Base-by-base conservation (phyloP, 2,797 vertebrate genomes). In the Alauda arvensis region DNA sequence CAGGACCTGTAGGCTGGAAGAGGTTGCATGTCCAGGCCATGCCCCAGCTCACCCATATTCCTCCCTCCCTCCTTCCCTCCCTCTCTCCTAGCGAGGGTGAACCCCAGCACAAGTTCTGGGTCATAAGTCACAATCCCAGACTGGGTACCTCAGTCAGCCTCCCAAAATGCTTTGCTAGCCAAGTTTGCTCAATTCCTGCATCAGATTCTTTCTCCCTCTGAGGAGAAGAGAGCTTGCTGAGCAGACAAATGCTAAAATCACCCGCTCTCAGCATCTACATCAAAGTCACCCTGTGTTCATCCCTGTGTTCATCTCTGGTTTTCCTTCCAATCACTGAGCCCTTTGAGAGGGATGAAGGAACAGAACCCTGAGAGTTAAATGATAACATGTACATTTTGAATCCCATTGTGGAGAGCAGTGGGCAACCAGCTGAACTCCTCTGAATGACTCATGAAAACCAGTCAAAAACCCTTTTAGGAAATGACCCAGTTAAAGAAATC, bases 401-500 rank as follows among this genome's bases (percentile, higher is more conserved):
- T 82, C 34, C 56, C 43, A 28, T 6, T 61, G 82, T n/a, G 59
- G 65, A 57, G 52, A 82, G 61, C 11, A 24, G 62, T 24, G 57
- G 40, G 51, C 66, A 81, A 43, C n/a, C n/a, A 33, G 52, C 53
- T 77, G 68, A 92, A 82, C 42, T 82, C 71, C 57, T 84, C 51
- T 26, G 67, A 78, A 67, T 74, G 53, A 87, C 76, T 94, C 90
- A 87, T 34, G 31, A 59, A 86, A 88, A 74, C 28, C 13, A n/a
- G 51, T 39, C 11, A 71, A 83, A 87, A 89, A 57, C 28, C 31
- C 46, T 70, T 84, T 90, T 68, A 82, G 87, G 72, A 90, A 91
- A 80, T 85, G 68, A 85, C 84, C 78, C 55, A 75, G 65, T 51
- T 88, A 85, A 85, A 81, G 68, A 52, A 76, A 89, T 78, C 24